A percentile compares a stretch with the other conserved stretches of the same genome.
These are phyloP conservation scores for Meriones psammophilus DNA, from an alignment of 2,797 vertebrate genomes.

Conservation along the genomic window DNA sequence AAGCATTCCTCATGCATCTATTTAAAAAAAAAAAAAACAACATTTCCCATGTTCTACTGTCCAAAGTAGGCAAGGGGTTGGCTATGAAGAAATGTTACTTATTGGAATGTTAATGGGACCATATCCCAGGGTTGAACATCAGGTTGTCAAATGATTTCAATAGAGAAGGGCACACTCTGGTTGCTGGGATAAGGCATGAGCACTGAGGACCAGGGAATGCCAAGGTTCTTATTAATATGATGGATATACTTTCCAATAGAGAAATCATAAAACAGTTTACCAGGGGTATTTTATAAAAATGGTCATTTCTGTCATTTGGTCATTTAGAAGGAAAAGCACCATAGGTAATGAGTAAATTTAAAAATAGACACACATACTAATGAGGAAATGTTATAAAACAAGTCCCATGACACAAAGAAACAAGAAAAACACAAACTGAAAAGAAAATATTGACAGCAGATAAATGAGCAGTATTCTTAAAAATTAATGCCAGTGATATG, in stretches of 20 bases:
- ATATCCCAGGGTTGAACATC: slow-evolving; percentile 19
- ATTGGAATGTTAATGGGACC: not conserved
- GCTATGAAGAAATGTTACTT: not conserved
- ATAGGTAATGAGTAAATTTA: slow-evolving; percentile 40
- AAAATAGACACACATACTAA: slow-evolving; percentile 56
- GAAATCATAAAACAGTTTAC: not conserved
- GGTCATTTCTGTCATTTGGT: slow-evolving; percentile 26
- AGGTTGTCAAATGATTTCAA: slow-evolving; percentile 34
- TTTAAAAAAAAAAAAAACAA: not conserved
- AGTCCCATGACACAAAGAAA: slow-evolving; percentile 53
- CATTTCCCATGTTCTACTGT: not conserved
- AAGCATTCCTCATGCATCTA: not conserved
- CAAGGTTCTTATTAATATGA: slow-evolving; percentile 6
- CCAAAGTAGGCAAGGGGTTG: not conserved
- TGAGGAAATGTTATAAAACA: slow-evolving; percentile 34
- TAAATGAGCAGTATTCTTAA: slow-evolving; percentile 48
- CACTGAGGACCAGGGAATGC: slow-evolving; percentile 16
- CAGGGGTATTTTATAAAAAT: slow-evolving; percentile 30
- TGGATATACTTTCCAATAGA: slow-evolving; percentile 35
- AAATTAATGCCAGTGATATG: slow-evolving; percentile 15
- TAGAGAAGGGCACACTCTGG: slow-evolving; percentile 18
- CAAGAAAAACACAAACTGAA: slow-evolving; percentile 44
- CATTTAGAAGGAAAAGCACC: slow-evolving; percentile 27
- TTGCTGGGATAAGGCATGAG: slow-evolving; percentile 31
- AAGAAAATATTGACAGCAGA: slow-evolving; percentile 32